phyloP scores from a whole-genome alignment of 2,113 vertebrate species.

The Zosterops hypoxanthus region DNA sequence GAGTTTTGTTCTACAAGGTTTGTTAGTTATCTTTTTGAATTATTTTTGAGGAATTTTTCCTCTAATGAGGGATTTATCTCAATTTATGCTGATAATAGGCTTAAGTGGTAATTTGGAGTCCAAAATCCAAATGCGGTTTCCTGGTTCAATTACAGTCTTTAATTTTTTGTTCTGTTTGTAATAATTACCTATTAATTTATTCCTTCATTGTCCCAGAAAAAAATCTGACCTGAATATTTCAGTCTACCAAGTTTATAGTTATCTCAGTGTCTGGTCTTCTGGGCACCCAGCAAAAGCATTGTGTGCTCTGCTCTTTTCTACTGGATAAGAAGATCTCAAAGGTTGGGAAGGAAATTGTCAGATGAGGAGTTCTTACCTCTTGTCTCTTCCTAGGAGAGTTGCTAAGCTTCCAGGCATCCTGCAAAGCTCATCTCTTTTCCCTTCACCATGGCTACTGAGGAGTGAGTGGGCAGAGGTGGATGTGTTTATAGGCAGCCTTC shows the following conservation, averaged over 20 bases:
- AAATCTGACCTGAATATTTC: background rate
- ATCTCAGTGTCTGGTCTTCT: background rate
- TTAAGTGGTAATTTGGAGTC: constrained; percentile 2
- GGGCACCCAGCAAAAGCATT: background rate
- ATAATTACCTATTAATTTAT: background rate
- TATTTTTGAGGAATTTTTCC: constrained; percentile 2
- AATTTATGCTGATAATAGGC: constrained; percentile 16
- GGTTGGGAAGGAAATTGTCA: background rate
- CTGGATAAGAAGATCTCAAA: background rate
- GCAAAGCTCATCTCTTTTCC: constrained; percentile 11
- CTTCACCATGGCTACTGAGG: background rate
- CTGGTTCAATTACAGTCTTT: background rate
- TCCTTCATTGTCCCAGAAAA: background rate
- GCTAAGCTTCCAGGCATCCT: constrained; percentile 12
- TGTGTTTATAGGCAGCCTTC: constrained; percentile 41
- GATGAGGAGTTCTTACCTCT: background rate
- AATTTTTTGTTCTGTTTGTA: background rate
- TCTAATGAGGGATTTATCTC: background rate
- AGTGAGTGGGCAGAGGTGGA: constrained; percentile 30
- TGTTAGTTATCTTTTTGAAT: background rate
- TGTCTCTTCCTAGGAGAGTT: background rate
- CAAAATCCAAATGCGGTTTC: background rate
- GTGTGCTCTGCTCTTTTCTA: background rate
- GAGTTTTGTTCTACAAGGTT: background rate
- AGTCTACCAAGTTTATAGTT: background rate